phyloP scores from a whole-genome alignment of 2,113 vertebrate species.

The Typhlomys cinereus region DNA sequence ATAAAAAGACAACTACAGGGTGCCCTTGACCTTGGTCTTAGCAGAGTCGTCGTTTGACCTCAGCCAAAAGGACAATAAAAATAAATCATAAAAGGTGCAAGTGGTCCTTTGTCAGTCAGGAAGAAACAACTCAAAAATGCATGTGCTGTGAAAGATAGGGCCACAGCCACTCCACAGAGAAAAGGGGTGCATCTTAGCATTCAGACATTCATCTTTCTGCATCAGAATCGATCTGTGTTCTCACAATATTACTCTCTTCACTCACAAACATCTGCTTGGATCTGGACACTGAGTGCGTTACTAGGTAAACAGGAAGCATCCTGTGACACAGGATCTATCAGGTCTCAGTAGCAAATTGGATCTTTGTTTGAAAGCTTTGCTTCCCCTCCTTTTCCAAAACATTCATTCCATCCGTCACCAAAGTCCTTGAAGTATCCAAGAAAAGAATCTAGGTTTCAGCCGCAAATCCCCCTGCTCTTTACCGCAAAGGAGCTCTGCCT shows the following conservation, averaged over 20 bases:
- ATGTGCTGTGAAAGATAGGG: neutral
- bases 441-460: neutral
- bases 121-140: neutral
- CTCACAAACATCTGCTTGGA: neutral
- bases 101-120: neutral
- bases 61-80: neutral
- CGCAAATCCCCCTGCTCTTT: neutral
- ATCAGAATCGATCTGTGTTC: neutral
- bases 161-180: neutral
- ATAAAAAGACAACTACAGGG: neutral
- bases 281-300: neutral
- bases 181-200: neutral
- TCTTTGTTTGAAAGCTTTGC: neutral
- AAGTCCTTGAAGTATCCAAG: neutral
- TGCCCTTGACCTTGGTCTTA: neutral
- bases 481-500: neutral
- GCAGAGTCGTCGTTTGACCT: neutral
- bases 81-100: neutral
- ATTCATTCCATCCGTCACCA: neutral
- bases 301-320: neutral
- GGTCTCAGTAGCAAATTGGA: neutral
- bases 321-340: rapidly evolving
- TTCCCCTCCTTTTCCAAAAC: neutral
- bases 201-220: too few species aligned
- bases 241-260: neutral